Evolutionary conservation across 2,888 invertebrate species (phyloP).

Genomic region (Pedicia rivosa): DNA sequence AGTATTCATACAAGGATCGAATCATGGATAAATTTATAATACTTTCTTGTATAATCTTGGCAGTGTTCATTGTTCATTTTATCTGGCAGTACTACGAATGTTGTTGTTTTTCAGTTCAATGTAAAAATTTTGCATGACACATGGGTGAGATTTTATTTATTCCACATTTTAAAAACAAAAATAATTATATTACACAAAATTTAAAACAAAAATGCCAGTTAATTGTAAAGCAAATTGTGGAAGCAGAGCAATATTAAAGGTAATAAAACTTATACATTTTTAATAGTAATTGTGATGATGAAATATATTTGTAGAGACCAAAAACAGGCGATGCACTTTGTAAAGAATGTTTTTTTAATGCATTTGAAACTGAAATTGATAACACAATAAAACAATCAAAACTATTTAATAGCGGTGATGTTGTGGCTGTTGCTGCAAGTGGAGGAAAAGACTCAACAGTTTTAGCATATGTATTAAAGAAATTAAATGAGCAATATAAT

Average conservation of each 20-base stretch:
- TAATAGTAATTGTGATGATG: neutral
- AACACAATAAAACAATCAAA: conserved; percentile 68
- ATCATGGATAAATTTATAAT: too few relatives aligned
- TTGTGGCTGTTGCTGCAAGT: conserved; percentile 85
- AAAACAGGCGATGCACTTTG: conserved; percentile 86
- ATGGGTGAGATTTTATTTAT: too few relatives aligned
- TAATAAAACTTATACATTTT: conserved; percentile 21
- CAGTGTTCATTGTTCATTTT: too few relatives aligned
- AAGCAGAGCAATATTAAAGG: conserved; percentile 59
- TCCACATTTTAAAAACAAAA: too few relatives aligned
- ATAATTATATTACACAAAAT: too few relatives aligned
- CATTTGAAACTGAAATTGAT: conserved; percentile 92
- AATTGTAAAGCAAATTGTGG: conserved; percentile 56
- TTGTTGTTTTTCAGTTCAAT: too few relatives aligned
- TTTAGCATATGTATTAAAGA: conserved; percentile 81
- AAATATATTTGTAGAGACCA: conserved; percentile 46
- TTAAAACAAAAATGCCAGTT: conserved; percentile 52
- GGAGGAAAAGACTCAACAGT: conserved; percentile 97
- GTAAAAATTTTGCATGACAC: too few relatives aligned
- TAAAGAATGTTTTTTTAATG: conserved; percentile 84
- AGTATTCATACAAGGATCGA: too few relatives aligned
- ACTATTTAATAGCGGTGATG: conserved; percentile 67
- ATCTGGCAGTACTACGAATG: too few relatives aligned
- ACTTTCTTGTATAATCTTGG: too few relatives aligned
- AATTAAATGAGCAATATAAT: conserved; percentile 74